Evolutionary conservation across 2,797 vertebrate genomes (phyloP), one percentile per base, ranked within the genome.

Genomic region (Paratrypauchen microcephalus): DNA sequence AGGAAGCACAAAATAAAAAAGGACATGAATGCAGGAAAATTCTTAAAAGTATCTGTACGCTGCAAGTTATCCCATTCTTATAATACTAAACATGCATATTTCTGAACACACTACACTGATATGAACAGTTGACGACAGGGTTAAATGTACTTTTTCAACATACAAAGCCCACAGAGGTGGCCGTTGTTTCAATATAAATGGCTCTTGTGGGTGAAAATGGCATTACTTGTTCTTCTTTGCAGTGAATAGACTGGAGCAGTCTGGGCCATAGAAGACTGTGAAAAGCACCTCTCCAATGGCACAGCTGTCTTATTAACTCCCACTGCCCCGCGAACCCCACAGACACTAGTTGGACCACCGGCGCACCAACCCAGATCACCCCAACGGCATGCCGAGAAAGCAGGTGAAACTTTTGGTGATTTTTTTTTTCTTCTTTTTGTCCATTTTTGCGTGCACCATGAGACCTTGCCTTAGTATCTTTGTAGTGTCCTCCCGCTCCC

Each of bases 241-340:
- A 71, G 80, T 68, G 48, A 79, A 80, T 71, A 78, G 73, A 84
- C 75, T 68, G 81, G 74, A 24, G 73, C 77, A 66, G 12, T 1
- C 73, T 65, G 73, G 67, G 68, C 74, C 74, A 68, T 71, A 73
- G 68, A 84, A 67, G 30, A 70, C 71, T 62, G 70, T 79, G 77
- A 82, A 82, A 81, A 89, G 80, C 81, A 85, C 77, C 83, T 79
- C 86, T 78, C 80, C 70, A 86, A 87, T 21, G 71, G 80, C 74
- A 75, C 86, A 80, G 84, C 85, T 81, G 86, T 91, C 86, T 90
- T 85, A 89, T 91, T 88, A 92, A 91, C 87, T 89, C 83, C 75
- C 63, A 86, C 79, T 68, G 77, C 79, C 79, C 81, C 67, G 36
- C 81, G 75, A 83, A 81, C 78, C 59, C 80, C 83, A 85, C 79